These are phyloP conservation scores for Sebastes matsubarae DNA, from an alignment of 2,797 vertebrate genomes.

Conservation along the genomic window DNA sequence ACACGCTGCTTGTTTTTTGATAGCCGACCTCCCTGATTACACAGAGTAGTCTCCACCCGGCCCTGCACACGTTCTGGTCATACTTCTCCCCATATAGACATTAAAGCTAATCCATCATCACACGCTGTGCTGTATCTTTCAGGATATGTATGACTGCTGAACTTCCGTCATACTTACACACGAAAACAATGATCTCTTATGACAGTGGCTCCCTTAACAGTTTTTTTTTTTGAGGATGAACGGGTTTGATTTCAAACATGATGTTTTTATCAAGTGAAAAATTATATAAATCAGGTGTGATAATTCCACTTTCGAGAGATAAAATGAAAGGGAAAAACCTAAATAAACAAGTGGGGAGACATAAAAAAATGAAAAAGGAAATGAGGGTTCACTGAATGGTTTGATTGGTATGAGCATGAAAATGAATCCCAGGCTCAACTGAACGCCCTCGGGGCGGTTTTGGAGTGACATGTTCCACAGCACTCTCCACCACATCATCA, in stretches of 20 bases:
- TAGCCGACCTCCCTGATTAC: conserved; percentile 35
- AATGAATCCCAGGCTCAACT: background rate
- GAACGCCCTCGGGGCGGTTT: background rate
- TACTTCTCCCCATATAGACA: conserved; percentile 13
- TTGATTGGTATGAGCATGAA: background rate
- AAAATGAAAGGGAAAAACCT: background rate
- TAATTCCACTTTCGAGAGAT: background rate
- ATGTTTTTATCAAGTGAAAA: background rate
- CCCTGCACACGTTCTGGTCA: conserved; percentile 19
- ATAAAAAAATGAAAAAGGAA: background rate
- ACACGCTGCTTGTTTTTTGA: conserved; percentile 43
- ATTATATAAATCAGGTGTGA: background rate
- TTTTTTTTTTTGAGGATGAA: background rate
- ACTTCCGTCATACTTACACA: background rate
- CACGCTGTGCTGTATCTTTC: background rate
- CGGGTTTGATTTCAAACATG: background rate
- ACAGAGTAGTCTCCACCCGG: conserved; percentile 15
- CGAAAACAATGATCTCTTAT: background rate
- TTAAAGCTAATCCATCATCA: conserved; percentile 16
- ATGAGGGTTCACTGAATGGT: background rate
- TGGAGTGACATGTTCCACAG: background rate
- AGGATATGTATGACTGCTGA: background rate
- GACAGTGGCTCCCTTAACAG: background rate
- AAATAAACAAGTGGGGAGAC: background rate
- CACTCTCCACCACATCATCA: background rate